Evolutionary conservation across 2,797 vertebrate genomes (phyloP).

Genomic region (Dipus sagitta): DNA sequence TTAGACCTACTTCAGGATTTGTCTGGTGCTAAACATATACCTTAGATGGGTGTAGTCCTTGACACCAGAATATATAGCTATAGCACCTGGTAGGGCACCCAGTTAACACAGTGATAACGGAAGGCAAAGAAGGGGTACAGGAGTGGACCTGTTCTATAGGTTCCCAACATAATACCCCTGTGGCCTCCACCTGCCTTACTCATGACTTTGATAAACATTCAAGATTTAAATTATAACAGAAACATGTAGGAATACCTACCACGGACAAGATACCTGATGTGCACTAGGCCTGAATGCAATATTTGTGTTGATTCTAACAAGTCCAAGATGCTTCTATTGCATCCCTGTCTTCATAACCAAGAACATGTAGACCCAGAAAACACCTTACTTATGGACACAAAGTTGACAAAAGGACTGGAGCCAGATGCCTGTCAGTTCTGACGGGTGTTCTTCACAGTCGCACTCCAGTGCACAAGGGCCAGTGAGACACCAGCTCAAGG

Average conservation of each 20-base stretch:
- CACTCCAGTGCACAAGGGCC: background rate
- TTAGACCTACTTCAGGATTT: background rate
- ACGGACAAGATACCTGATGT: background rate
- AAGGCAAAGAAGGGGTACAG: rapidly evolving
- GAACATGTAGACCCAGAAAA: background rate
- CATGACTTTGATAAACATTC: background rate
- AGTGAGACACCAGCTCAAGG: background rate
- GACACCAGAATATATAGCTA: background rate
- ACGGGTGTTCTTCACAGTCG: background rate
- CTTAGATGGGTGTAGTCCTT: background rate
- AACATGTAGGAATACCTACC: background rate
- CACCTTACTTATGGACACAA: background rate
- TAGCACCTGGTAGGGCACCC: too few relatives aligned
- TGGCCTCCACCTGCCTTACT: background rate
- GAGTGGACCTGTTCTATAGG: background rate
- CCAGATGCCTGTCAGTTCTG: background rate
- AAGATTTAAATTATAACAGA: background rate
- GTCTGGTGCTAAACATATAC: background rate
- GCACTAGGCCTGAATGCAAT: background rate
- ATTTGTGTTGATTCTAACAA: background rate
- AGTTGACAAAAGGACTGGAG: background rate
- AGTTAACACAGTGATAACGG: rapidly evolving
- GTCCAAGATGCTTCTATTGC: background rate
- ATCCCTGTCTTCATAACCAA: background rate
- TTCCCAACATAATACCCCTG: background rate